A percentile compares a stretch with the other conserved stretches of the same genome.
These are phyloP conservation scores for Pantherophis vulpinus DNA, from an alignment of 2,797 vertebrate species.

Conservation along the genomic window DNA sequence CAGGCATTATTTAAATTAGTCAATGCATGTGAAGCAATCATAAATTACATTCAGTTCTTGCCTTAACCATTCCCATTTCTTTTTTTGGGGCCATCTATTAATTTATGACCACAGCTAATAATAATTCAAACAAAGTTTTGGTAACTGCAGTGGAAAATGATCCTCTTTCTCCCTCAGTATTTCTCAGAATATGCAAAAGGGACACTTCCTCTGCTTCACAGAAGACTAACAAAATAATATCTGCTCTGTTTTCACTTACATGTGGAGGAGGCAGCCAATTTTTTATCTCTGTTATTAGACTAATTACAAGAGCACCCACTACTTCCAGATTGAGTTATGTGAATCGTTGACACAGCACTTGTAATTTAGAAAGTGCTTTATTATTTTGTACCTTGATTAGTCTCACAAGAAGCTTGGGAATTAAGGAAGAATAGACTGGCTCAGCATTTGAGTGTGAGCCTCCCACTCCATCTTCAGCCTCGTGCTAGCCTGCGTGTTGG, in stretches of 20 bases:
- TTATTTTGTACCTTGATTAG: constrained; percentile 21
- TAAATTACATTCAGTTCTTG: neutral
- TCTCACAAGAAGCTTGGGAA: neutral
- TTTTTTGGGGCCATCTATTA: neutral
- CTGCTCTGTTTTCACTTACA: neutral
- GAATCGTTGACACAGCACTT: constrained; percentile 25
- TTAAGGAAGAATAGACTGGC: neutral
- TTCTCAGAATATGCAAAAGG: neutral
- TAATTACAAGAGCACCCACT: constrained; percentile 27
- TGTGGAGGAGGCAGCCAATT: constrained; percentile 11
- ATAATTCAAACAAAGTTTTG: neutral
- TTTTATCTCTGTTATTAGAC: constrained; percentile 13
- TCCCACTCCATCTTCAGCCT: neutral
- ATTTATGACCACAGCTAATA: neutral
- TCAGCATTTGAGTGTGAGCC: neutral
- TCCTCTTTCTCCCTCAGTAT: neutral
- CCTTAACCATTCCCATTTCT: neutral
- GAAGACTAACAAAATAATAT: neutral
- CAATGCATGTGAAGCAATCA: neutral
- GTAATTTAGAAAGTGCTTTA: constrained; percentile 7
- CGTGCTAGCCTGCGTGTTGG: neutral
- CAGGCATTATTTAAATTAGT: neutral
- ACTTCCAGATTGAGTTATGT: constrained; percentile 18
- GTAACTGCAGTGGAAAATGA: neutral
- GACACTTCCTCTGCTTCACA: neutral